Base-by-base conservation (phyloP, 2,797 vertebrate genomes). In the Rhinella marina region DNA sequence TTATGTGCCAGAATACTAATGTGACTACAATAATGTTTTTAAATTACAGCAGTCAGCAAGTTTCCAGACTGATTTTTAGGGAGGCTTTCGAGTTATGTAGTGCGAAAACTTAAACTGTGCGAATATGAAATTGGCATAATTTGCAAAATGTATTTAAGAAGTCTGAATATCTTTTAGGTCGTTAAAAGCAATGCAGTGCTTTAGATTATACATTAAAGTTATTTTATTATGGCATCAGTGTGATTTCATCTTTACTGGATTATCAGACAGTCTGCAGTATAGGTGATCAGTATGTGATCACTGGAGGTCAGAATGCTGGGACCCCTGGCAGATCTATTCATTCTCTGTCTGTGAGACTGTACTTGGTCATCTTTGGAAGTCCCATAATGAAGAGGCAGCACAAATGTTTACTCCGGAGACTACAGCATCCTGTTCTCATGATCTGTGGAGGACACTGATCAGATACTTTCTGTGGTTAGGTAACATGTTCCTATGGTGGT, bases 1-100 rank as follows among this genome's bases (percentile, higher is more conserved):
- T 77, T 52, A 25, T 77, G 75, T 23, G 7, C 21, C n/a, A 13
- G 75, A 54, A 54, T 77, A 77, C 75, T 54, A 54, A 77, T 77
- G 73, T 52, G 73, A 50, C 73, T 76, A 76, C 73, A 52, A 52
- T 76, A 50, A 76, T 76, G 41, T 50, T 76, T 50, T 23, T 50
- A 76, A 76, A 76, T 76, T 50, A 76, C 73, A 76, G 48, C 48
- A 76, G 73, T 76, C 73, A 76, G 73, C 73, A 76, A 76, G 48
- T 76, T 80, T 61, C 32, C 78, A 57, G 78, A 23, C 54, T 59
- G 54, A 80, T 80, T 59, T 80, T 54, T 57, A 56, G 57, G 52
- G 25, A 56, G 77, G 57, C 17, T 32, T 80, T 29, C 25, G 11
- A 25, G 70, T 72, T 41, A 41, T 72, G 19, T 21, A 72, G 70